Evolutionary conservation across 1,140 invertebrate species (phyloP).

Genomic region (Euwallacea similis): DNA sequence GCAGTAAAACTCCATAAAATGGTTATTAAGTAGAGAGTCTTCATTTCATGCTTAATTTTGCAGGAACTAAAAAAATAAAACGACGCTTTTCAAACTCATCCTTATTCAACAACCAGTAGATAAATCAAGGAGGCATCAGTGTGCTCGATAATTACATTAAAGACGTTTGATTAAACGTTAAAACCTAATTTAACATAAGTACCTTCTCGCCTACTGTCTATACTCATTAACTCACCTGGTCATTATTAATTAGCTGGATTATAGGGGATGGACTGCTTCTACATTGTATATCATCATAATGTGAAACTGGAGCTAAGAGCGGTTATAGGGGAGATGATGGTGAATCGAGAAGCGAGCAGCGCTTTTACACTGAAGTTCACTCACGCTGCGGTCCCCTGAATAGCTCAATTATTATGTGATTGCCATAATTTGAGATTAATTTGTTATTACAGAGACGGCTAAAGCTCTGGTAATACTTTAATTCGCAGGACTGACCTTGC

Average conservation of each 20-base stretch:
- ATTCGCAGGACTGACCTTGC: too few species aligned
- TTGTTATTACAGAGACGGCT: too few species aligned
- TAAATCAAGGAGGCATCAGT: neutral
- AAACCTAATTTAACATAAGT: slow-evolving; percentile 14
- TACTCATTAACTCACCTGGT: slow-evolving; percentile 13
- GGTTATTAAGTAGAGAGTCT: neutral
- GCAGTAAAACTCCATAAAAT: neutral
- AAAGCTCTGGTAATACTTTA: too few species aligned
- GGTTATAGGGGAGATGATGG: neutral
- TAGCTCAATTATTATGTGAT: neutral
- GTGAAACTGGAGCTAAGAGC: neutral
- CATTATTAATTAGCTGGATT: slow-evolving; percentile 20
- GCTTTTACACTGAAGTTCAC: neutral
- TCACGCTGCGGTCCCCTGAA: neutral
- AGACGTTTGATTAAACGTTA: neutral
- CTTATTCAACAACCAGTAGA: neutral
- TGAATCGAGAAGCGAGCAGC: neutral
- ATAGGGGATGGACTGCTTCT: slow-evolving; percentile 7
- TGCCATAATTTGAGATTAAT: too few species aligned
- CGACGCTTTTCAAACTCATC: neutral
- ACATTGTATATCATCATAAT: slow-evolving; percentile 3
- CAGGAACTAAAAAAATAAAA: neutral
- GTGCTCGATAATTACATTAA: neutral
- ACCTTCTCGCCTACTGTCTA: neutral
- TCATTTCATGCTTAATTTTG: slow-evolving; percentile 4